Evolutionary conservation across 2,888 invertebrate genomes (phyloP).

Genomic region (Phortica magna): DNA sequence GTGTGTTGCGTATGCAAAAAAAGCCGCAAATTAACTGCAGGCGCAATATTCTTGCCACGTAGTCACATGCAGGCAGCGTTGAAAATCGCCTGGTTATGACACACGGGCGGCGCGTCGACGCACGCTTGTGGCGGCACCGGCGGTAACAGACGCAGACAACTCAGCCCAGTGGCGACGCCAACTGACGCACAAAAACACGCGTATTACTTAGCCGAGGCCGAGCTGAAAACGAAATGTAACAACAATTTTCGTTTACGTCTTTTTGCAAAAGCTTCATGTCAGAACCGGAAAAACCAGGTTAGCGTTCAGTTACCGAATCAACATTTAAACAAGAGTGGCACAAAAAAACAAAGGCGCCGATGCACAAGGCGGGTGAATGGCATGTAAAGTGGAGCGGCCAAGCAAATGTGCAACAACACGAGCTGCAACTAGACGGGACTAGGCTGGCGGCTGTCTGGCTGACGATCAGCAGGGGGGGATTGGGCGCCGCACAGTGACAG

Average conservation of each 20-base stretch:
- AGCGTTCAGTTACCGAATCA: conserved; percentile 24
- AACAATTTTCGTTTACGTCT: not conserved
- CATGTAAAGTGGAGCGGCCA: conserved; percentile 17
- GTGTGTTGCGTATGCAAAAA: no score
- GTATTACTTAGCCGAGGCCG: conserved; percentile 13
- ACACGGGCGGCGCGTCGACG: not conserved
- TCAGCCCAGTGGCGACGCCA: not conserved
- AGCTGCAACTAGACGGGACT: conserved; percentile 21
- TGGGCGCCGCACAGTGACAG: conserved; percentile 55
- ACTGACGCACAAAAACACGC: conserved; percentile 18
- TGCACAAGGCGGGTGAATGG: conserved; percentile 25
- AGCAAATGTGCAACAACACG: conserved; percentile 21
- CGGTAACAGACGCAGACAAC: not conserved
- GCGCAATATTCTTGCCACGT: not conserved
- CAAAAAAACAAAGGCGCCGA: conserved; percentile 2
- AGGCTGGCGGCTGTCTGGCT: not conserved
- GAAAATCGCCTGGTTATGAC: conserved; percentile 11
- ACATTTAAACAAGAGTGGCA: conserved; percentile 3
- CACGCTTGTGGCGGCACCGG: conserved; percentile 15
- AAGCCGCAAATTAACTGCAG: conserved; percentile 25
- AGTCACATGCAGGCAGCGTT: not conserved
- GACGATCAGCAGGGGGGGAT: not conserved
- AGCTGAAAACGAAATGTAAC: conserved; percentile 24
- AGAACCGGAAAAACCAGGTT: conserved; percentile 34
- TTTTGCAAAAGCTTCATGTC: conserved; percentile 12